A percentile compares a stretch with the other conserved stretches of the same genome.
Evolutionary conservation across 1,140 invertebrate species (phyloP).

Genomic region (Panagrolaimus sp.): DNA sequence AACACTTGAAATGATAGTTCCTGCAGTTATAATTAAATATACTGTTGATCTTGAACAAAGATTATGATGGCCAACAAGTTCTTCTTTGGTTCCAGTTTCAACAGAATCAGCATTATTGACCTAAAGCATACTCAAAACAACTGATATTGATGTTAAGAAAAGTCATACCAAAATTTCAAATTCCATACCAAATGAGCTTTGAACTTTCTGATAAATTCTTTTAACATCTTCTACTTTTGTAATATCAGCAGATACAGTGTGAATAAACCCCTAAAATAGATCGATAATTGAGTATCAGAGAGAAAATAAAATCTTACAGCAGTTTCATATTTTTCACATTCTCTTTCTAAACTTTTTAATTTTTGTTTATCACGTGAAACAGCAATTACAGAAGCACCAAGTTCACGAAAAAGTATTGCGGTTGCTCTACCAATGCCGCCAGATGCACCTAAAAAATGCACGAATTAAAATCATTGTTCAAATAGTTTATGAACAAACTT

Average conservation of each 20-base stretch:
- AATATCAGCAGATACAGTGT: slow-evolving; percentile 65
- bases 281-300: slow-evolving; percentile 7
- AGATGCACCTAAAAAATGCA: slow-evolving; percentile 67
- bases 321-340: slow-evolving; percentile 20
- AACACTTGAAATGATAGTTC: slow-evolving; percentile 80
- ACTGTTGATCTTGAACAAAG: slow-evolving; percentile 77
- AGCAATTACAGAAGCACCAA: slow-evolving; percentile 68
- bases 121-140: slow-evolving; percentile 11
- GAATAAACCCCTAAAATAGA: slow-evolving; percentile 18
- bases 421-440: slow-evolving; percentile 78
- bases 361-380: slow-evolving; percentile 72
- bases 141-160: neutral
- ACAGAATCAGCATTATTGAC: slow-evolving; percentile 82
- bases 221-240: slow-evolving; percentile 66
- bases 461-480: no score
- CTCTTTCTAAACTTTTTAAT: slow-evolving; percentile 58
- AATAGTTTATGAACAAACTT: slow-evolving; percentile 12
- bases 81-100: slow-evolving; percentile 72
- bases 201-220: slow-evolving; percentile 49
- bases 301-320: slow-evolving; percentile 11
- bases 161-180: slow-evolving; percentile 60
- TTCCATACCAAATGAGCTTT: slow-evolving; percentile 59
- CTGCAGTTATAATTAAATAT: slow-evolving; percentile 73
- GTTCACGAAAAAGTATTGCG: slow-evolving; percentile 68
- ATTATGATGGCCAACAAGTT: slow-evolving; percentile 75